Base-by-base conservation (phyloP, 2,113 vertebrate genomes). In the Polypterus senegalus region DNA sequence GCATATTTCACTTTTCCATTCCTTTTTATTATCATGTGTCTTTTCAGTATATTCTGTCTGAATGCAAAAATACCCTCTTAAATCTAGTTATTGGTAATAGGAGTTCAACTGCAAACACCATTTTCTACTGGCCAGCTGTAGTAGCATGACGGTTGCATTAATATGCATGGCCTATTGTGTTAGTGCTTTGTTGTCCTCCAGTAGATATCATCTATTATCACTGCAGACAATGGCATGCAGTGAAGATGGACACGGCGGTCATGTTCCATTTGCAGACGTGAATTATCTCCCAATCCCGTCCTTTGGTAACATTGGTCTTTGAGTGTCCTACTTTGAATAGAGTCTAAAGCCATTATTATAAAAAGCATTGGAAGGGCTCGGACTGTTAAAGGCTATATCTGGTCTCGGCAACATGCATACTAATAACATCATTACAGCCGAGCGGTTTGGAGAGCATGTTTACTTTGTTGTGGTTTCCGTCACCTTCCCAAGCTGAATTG, bases 341-440 rank as follows among this genome's bases (percentile, higher is more conserved):
- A 86, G 78, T 82, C 85, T 86, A 86, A 86, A 86, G 79, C 81
- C 85, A 87, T 84, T 87, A 87, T 74, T 90, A 91, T 87, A 83
- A 77, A 86, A 87, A 83, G 79, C 79, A 76, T 70, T 83, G 78
- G 82, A 86, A 87, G 84, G 89, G 88, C 86, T 83, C 76, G 82
- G 88, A 86, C 87, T 90, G 85, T 89, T 93, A 91, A 91, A 90
- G 86, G 88, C 90, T 91, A 88, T 89, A 92, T 90, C 89, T 92
- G 85, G 82, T 80, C 87, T 90, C 87, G 86, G 90, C 88, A 89
- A 91, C 89, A 90, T 90, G 90, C 90, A 94, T 93, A 91, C 86
- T 93, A 91, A 93, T 91, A 86, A 83, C 86, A 88, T 91, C 89
- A 94, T 94, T 91, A 89, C 85, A 85, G 81, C 85, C 81, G 84